These are phyloP conservation scores for Ophioderma brevispina DNA, from an alignment of 35 echinoderm and acorn worm species.

Conservation along the genomic window DNA sequence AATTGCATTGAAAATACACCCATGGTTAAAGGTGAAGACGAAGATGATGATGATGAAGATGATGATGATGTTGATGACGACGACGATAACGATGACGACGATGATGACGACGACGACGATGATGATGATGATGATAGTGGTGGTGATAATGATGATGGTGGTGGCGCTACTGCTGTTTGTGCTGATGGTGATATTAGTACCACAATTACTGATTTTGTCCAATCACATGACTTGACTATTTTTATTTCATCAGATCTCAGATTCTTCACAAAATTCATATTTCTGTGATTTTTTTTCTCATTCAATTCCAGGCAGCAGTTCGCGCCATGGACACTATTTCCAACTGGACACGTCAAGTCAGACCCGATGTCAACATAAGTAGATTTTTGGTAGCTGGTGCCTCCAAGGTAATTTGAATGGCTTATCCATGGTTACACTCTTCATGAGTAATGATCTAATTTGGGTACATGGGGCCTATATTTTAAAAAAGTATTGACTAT, in stretches of 20 bases:
- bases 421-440: too few species aligned
- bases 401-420: too few species aligned
- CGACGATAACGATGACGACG: neutral
- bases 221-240: neutral
- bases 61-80: neutral
- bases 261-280: too few species aligned
- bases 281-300: neutral
- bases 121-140: neutral
- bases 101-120: neutral
- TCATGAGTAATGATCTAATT: too few species aligned
- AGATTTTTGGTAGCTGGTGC: slow-evolving; percentile 87
- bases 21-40: neutral
- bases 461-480: too few species aligned
- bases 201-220: neutral
- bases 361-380: slow-evolving; percentile 16
- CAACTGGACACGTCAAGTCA: slow-evolving; percentile 29
- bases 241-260: neutral
- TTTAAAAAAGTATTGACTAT: too few species aligned
- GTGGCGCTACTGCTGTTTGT: neutral
- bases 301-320: slow-evolving; percentile 66
- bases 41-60: neutral
- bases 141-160: neutral
- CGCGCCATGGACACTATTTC: slow-evolving; percentile 88
- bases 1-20: too few species aligned
- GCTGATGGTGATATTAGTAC: neutral